Percentiles rank a stretch among this genome's conserved stretches.
phyloP scores from a whole-genome alignment of 2,113 vertebrate genomes.

The Spermophilus dauricus region DNA sequence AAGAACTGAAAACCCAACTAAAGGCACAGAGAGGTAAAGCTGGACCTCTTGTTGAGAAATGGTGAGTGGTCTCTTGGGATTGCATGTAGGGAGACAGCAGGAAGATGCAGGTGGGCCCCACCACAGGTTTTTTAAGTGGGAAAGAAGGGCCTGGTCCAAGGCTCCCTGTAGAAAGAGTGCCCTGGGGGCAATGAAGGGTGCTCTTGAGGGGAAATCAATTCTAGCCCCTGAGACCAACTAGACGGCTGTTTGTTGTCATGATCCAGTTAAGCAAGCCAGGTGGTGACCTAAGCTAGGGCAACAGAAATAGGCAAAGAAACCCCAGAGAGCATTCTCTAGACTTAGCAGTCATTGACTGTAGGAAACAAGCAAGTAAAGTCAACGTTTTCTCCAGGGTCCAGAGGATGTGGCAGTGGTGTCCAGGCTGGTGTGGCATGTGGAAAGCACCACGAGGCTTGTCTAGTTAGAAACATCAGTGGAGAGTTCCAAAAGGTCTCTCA shows the following conservation, averaged over 20 bases:
- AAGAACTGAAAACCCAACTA: background rate
- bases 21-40: background rate
- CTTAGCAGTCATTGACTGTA: background rate
- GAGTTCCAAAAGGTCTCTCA: constrained; percentile 22
- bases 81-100: background rate
- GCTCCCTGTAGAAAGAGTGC: background rate
- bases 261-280: background rate
- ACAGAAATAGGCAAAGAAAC: background rate
- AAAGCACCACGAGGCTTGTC: background rate
- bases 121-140: background rate
- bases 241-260: background rate
- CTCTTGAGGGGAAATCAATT: background rate
- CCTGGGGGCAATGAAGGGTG: background rate
- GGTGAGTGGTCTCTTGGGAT: background rate
- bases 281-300: background rate
- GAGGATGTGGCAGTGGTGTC: background rate
- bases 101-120: background rate
- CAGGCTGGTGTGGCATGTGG: background rate
- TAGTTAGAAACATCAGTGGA: background rate
- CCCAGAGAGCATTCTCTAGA: background rate
- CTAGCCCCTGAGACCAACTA: background rate
- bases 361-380: background rate
- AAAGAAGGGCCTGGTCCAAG: background rate
- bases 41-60: background rate
- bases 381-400: background rate